Conservation (phyloP, 2,113 vertebrate species). For the human (Homo sapiens) region GRCh38 chrX:45381501-45382000, state of each 20-base stretch:
- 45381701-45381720: constrained; percentile 86
- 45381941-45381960: constrained; percentile 88
- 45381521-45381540: constrained; percentile 81
- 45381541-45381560: constrained; percentile 85
- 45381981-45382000: constrained; percentile 74
- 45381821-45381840: constrained; percentile 88
- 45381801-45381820: constrained; percentile 85
- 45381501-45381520: not conserved
- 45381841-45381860: constrained; percentile 92
- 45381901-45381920: constrained; percentile 89
- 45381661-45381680: constrained; percentile 66
- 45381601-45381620: constrained; percentile 86
- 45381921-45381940: constrained; percentile 91
- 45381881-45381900: constrained; percentile 56
- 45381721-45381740: constrained; percentile 89
- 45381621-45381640: constrained; percentile 88
- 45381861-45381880: constrained; percentile 96
- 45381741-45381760: constrained; percentile 84
- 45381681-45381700: constrained; percentile 63
- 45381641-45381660: constrained; percentile 90
- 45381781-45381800: constrained; percentile 80
- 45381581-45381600: constrained; percentile 91
- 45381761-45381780: constrained; percentile 91
- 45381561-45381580: constrained; percentile 88
- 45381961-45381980: constrained; percentile 86